Conservation (phyloP, 1,140 invertebrate species). For the Galendromus occidentalis region DNA sequence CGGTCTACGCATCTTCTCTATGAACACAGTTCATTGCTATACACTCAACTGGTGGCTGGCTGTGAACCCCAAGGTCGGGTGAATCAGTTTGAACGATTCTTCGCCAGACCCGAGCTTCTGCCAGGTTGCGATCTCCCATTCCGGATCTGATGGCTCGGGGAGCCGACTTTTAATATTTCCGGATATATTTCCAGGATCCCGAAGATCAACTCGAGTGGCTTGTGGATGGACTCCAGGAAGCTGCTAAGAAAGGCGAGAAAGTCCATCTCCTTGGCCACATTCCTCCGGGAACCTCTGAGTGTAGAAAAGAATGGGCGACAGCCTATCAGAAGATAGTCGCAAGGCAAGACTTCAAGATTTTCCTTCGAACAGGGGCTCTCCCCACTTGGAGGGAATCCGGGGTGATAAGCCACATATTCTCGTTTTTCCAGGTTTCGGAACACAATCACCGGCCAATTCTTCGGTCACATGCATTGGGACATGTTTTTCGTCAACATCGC, state of each 20-base stretch:
- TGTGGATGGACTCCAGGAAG: conserved; percentile 26
- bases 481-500: background rate
- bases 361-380: too few species aligned
- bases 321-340: background rate
- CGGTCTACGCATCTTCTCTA: background rate
- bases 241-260: conserved; percentile 28
- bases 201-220: conserved; percentile 31
- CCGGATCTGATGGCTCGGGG: too few species aligned
- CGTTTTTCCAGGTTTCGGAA: background rate
- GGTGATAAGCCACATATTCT: background rate
- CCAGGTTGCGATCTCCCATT: too few species aligned
- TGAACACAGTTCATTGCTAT: background rate
- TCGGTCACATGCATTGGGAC: conserved; percentile 10
- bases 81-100: too few species aligned
- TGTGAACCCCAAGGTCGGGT: background rate
- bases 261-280: conserved; percentile 35
- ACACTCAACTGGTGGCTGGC: conserved; percentile 2
- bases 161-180: background rate
- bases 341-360: background rate
- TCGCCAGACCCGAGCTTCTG: too few species aligned
- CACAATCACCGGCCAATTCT: background rate
- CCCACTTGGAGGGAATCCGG: too few species aligned
- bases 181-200: conserved; percentile 27
- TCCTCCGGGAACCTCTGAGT: conserved; percentile 24
- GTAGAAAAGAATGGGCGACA: background rate